Evolutionary conservation across 2,113 vertebrate genomes (phyloP).

Genomic region (Vanacampus margaritifer): DNA sequence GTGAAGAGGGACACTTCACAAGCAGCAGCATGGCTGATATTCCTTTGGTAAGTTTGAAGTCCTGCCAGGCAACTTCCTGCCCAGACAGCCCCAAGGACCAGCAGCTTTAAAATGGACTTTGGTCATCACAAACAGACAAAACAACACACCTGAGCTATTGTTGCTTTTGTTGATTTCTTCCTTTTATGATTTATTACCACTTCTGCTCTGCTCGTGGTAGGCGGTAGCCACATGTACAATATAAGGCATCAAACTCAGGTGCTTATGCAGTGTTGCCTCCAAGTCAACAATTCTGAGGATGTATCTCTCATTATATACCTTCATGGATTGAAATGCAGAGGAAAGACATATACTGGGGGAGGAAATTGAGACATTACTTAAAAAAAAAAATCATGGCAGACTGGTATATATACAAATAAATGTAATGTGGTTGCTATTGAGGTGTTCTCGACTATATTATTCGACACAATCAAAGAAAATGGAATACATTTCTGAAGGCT

Average conservation of each 20-base stretch:
- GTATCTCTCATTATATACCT: constrained; percentile 36
- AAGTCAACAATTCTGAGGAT: constrained; percentile 73
- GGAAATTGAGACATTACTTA: constrained; percentile 29
- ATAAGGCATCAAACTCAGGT: constrained; percentile 84
- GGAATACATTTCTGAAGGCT: constrained; percentile 80
- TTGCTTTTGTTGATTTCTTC: constrained; percentile 29
- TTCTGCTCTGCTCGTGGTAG: constrained; percentile 83
- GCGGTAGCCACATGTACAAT: constrained; percentile 83
- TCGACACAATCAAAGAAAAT: constrained; percentile 87
- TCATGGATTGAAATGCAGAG: constrained; percentile 52
- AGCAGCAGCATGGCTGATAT: constrained; percentile 88
- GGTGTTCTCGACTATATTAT: constrained; percentile 90
- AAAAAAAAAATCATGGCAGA: constrained; percentile 72
- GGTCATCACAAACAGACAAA: constrained; percentile 27
- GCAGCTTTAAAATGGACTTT: constrained; percentile 85
- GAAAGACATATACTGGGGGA: constrained; percentile 35
- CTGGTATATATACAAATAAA: constrained; percentile 83
- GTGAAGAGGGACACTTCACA: constrained; percentile 88
- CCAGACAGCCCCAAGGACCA: constrained; percentile 94
- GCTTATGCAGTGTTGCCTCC: constrained; percentile 83
- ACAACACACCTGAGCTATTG: constrained; percentile 26
- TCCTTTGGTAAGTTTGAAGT: constrained; percentile 94
- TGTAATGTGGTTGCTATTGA: constrained; percentile 92
- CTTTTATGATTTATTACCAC: constrained; percentile 50
- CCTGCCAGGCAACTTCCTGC: constrained; percentile 86